Base-by-base conservation (phyloP, 2,888 invertebrate genomes). In the Dynastes hyllus region DNA sequence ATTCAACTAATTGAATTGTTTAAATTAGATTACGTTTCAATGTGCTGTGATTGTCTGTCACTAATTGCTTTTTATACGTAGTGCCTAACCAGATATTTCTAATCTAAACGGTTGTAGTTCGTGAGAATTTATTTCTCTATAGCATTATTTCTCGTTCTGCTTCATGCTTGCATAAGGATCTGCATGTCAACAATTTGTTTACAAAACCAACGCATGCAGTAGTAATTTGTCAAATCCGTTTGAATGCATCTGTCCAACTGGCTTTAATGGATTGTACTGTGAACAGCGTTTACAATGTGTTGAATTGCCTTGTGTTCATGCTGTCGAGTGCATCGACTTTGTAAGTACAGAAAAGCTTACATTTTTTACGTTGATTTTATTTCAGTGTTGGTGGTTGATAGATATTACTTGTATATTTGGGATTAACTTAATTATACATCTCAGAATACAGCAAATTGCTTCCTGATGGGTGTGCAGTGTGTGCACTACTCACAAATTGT, bases 221-320 rank as follows among this genome's bases (percentile, higher is more conserved):
- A 92, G 93, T 90, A 91, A 90, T 81, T 32, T 73, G 37, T 53
- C 76, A 53, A 11, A 32, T 51, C 87, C 83, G 81, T 83, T 84
- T 80, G 82, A 81, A 76, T 89, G 89, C 83, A 81, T 82, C 79
- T 89, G 87, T 86, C 88, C 82, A 87, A 90, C 88, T 87, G 90
- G 89, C 88, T 88, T 89, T 87, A 85, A 84, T 65, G 88, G 89
- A 71, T 79, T 82, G 37, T 82, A 83, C 78, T 89, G 89, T 83
- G 85, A 86, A 76, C 82, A 87, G 86, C 84, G 85, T 84, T 81
- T 87, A 82, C 89, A 89, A 80, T 93, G 93, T 88, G 88, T 89
- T 83, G 88, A 91, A 84, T 87, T 88, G 82, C 93, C 93, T 78
- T 94, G 94, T 85, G 86, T 88, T 83, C 92, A 93, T 89, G 93